phyloP scores from a whole-genome alignment of 2,797 vertebrate genomes.

The Orientallactaga sibirica region DNA sequence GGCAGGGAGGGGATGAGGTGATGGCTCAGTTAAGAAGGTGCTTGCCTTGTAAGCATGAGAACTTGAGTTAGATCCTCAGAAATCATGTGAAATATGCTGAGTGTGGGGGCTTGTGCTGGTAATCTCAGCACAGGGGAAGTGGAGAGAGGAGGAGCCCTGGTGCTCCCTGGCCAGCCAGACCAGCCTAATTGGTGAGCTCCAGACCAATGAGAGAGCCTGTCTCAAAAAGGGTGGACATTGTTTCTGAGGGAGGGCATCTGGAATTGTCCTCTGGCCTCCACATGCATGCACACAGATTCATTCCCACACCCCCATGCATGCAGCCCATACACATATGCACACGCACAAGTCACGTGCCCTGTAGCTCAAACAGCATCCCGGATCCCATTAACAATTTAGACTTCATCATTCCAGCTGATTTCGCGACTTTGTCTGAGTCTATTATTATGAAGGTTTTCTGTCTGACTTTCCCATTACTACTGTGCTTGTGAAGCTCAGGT shows the following conservation, averaged over 20 bases:
- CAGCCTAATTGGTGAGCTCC: background rate
- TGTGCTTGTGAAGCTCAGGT: conserved; percentile 86
- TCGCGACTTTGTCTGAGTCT: conserved; percentile 80
- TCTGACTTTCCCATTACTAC: conserved; percentile 83
- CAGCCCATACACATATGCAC: background rate
- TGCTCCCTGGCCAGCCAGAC: no score
- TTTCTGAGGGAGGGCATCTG: background rate
- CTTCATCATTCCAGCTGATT: conserved; percentile 79
- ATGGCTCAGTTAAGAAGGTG: background rate
- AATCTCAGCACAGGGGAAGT: background rate
- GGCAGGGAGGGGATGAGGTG: background rate
- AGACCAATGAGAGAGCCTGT: background rate
- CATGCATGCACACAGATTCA: background rate
- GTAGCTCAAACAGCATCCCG: conserved; percentile 61
- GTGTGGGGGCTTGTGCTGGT: background rate
- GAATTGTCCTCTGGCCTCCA: background rate
- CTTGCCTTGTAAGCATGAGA: background rate
- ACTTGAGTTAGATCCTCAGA: background rate
- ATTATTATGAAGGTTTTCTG: conserved; percentile 81
- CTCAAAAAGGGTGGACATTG: background rate
- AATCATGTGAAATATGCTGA: background rate
- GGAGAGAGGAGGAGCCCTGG: background rate
- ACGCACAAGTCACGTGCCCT: background rate
- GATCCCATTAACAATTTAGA: conserved; percentile 84
- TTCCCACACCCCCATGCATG: background rate